These are phyloP conservation scores for Tolmerus cingulatus DNA, from an alignment of 2,888 invertebrate species.

Conservation along the genomic window DNA sequence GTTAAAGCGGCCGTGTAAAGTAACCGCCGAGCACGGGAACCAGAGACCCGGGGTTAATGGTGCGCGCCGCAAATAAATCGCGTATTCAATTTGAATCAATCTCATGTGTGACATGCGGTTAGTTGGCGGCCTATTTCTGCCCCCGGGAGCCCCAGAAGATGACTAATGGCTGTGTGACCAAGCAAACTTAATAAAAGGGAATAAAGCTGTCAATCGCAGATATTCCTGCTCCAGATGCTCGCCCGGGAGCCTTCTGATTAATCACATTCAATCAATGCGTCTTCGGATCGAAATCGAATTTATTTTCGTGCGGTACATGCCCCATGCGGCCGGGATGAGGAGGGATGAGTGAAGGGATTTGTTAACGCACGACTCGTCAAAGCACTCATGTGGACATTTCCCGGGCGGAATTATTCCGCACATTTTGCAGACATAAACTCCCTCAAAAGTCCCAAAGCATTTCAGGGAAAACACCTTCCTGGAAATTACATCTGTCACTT, in stretches of 20 bases:
- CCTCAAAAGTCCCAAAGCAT: not conserved
- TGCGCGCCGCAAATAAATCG: not conserved
- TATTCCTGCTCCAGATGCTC: not conserved
- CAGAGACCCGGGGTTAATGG: not conserved
- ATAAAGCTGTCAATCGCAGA: conserved; percentile 4
- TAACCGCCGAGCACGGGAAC: not conserved
- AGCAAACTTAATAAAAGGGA: conserved; percentile 13
- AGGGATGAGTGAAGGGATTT: not conserved
- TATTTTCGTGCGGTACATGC: not conserved
- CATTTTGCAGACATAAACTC: not conserved
- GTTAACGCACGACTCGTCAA: not conserved
- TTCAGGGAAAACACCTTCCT: not conserved
- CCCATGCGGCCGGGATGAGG: not conserved
- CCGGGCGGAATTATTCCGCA: not conserved
- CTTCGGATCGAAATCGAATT: not conserved
- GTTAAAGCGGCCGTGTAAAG: not conserved
- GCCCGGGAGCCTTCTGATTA: not conserved
- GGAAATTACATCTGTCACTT: not conserved
- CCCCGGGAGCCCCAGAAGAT: not conserved
- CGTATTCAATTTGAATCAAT: conserved; percentile 13
- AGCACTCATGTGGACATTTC: not conserved
- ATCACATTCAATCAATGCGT: not conserved
- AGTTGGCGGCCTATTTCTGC: not conserved
- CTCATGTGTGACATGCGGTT: conserved; percentile 1
- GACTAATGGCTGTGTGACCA: conserved; percentile 15